Base-by-base conservation (phyloP, 2,113 vertebrate species). In the Caranx ignobilis region DNA sequence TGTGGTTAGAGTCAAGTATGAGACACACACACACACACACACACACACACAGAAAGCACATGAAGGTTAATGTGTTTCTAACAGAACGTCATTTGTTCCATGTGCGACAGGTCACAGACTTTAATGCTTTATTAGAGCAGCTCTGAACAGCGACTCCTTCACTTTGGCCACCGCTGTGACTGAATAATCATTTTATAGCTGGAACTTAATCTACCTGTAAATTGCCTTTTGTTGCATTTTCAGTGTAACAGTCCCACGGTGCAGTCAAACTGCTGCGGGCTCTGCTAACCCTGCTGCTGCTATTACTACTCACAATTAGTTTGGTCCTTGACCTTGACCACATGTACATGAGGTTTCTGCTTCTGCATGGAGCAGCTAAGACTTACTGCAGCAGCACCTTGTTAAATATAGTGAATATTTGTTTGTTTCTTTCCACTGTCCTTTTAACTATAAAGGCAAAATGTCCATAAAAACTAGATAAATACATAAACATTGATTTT, bases 191-290 rank as follows among this genome's bases (percentile, higher is more conserved):
- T 79, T 86, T 90, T 90, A 92, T 86, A 71, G 83, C 5, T 77
- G 90, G 86, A 89, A 91, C 84, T 90, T 91, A 91, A 91, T 93
- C 89, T 91, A 76, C 76, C 87, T 83, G 86, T 89, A 89, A 93
- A 91, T 89, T 89, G 86, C 87, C 26, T 26, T 93, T 83, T 81
- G 81, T 86, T 86, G 77, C 83, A 32, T 88, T 80, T 61, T 75
- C 71, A 68, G 72, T 71, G 76, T 57, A 72, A 62, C 65, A 73
- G 55, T 74, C 55, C 71, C 66, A 72, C 3, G 56, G 67, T 66
- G 61, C 75, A 62, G 26, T 26, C 6, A n/a, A n/a, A 41, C 74
- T 54, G 11, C 41, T 11, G 43, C n/a, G 48, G 21, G 54, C 2
- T 19, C 31, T 32, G 47, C 75, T 48, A 2, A 16, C 62, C 48